Evolutionary conservation across 1,140 invertebrate genomes (phyloP), one percentile per base, ranked within the genome.

Genomic region (Drosophila equinoxialis): DNA sequence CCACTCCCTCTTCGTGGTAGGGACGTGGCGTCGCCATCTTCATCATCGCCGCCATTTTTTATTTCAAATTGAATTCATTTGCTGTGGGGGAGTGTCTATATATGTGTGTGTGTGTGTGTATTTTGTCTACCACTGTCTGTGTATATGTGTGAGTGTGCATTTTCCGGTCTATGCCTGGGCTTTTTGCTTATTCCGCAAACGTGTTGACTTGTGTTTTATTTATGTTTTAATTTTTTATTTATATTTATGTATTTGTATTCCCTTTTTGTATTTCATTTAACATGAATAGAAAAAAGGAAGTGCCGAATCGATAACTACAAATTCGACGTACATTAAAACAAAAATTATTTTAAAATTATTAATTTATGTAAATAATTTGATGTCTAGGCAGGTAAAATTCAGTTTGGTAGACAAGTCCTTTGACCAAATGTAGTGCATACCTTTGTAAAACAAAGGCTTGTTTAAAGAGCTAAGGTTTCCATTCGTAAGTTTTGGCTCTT

Each of bases 11-110:
- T 30, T 30, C n/a, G 26, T 64, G 20, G 26, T 54, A 64, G 73
- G 60, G 74, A 48, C 62, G 65, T 59, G 57, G 35, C 67, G 69
- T 77, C 63, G 76, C 79, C 84, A 80, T 86, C 83, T 86, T 89
- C 83, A 86, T 89, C 84, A 86, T 82, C 74, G 84, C 70, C 77
- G 84, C 83, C 83, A 86, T 86, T 86, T 86, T 86, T 86, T 79
- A 86, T 87, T 77, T 72, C 66, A 83, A 86, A 86, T 86, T 86
- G 76, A 86, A 86, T 86, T 86, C 86, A 87, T 86, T 87, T 87
- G 65, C 70, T 69, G 41, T 68, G 51, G 37, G 37, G 68, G 30
- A 14, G 45, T 59, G 54, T 41, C 23, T 65, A 45, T 60, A 48
- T 7, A 8, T 45, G 37, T 23, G 2, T 23, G 20, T 23, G 20